A percentile compares a stretch with the other conserved stretches of the same genome.
Evolutionary conservation across 2,797 vertebrate genomes (phyloP).

Genomic region (Diceros bicornis): DNA sequence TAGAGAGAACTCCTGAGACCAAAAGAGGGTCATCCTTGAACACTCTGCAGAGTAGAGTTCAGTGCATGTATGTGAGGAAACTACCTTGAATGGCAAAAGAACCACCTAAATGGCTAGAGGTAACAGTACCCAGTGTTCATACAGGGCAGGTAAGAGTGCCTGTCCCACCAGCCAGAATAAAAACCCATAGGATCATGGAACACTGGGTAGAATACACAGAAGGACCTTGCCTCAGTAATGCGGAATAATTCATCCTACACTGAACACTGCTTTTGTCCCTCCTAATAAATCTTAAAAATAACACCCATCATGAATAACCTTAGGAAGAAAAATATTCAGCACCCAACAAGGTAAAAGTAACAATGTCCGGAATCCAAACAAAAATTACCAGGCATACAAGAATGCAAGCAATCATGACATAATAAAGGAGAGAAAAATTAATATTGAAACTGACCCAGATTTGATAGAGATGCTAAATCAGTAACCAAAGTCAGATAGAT

Average conservation of each 20-base stretch:
- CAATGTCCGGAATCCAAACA: background rate
- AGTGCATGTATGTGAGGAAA: background rate
- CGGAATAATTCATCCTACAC: background rate
- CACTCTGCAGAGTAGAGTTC: background rate
- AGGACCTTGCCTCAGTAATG: background rate
- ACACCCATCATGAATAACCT: background rate
- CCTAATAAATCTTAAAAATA: background rate
- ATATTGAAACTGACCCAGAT: background rate
- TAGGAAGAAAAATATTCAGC: background rate
- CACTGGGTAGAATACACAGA: background rate
- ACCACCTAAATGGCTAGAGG: background rate
- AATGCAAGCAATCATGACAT: background rate
- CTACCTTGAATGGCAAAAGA: background rate
- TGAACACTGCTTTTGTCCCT: background rate
- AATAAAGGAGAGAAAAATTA: background rate
- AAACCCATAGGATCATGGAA: background rate
- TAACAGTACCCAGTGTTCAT: background rate
- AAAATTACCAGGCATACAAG: background rate
- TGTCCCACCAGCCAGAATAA: background rate
- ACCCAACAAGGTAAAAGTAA: background rate
- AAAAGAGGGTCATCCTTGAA: background rate
- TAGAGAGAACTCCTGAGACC: background rate
- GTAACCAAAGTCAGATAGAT: background rate
- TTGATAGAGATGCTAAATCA: background rate
- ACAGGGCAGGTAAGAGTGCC: background rate